These are phyloP conservation scores for Thysanoteuthis rhombus DNA, from an alignment of 2,888 invertebrate genomes.

Conservation along the genomic window DNA sequence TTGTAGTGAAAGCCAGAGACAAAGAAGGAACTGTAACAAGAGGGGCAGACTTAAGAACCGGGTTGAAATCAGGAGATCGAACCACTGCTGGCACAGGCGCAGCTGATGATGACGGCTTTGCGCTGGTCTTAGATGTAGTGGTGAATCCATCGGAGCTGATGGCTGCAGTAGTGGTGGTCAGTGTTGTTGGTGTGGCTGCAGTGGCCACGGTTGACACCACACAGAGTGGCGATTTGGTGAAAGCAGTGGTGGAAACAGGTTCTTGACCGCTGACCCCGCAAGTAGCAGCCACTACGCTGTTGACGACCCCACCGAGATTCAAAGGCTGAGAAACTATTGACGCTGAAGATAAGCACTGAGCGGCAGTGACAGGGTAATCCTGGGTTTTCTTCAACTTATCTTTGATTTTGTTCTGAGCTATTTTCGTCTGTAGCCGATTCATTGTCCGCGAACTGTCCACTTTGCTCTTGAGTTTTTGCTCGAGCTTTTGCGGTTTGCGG, in stretches of 20 bases:
- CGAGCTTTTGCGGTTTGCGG: slow-evolving; percentile 48
- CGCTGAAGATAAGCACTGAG: slow-evolving; percentile 18
- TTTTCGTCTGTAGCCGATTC: slow-evolving; percentile 67
- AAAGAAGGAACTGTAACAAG: slow-evolving; percentile 29
- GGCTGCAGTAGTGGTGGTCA: slow-evolving; percentile 14
- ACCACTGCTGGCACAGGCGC: slow-evolving; percentile 36
- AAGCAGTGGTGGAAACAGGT: slow-evolving; percentile 14
- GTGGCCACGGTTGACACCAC: not conserved
- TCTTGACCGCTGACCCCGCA: not conserved
- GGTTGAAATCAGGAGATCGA: slow-evolving; percentile 32
- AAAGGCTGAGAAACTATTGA: not conserved
- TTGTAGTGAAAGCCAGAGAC: slow-evolving; percentile 28
- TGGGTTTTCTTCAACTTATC: slow-evolving; percentile 63
- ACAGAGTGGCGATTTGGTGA: slow-evolving; percentile 15
- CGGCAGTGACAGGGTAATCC: slow-evolving; percentile 35
- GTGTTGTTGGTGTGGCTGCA: slow-evolving; percentile 13
- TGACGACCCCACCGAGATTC: slow-evolving; percentile 14
- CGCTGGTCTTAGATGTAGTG: slow-evolving; percentile 1
- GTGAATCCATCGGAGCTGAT: not conserved
- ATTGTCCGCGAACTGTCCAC: slow-evolving; percentile 64
- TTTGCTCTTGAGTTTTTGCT: slow-evolving; percentile 49
- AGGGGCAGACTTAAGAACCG: slow-evolving; percentile 31
- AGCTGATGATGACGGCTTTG: slow-evolving; percentile 18
- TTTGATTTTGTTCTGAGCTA: slow-evolving; percentile 68
- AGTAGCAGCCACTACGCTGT: slow-evolving; percentile 14